Base-by-base conservation (phyloP, 2,797 vertebrate genomes). In the Clarias fuscus region DNA sequence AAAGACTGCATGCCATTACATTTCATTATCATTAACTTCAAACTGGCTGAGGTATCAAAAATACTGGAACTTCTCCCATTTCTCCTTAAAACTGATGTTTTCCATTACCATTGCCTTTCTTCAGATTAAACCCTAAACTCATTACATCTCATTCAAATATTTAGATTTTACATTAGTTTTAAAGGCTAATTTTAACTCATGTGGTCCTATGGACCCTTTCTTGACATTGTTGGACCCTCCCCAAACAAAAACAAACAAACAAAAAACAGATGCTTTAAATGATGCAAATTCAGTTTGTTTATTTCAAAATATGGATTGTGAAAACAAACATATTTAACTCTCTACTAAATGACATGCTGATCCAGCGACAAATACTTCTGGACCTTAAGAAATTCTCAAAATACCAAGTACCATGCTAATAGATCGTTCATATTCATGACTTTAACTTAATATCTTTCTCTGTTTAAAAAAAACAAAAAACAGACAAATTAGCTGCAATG, bases 211-310 rank as follows among this genome's bases (percentile, higher is more conserved):
- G 22, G 15, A 7, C 17, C 48, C 11, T 53, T 68, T 76, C 3
- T 58, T 76, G n/a, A 58, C 7, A 48, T 30, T 76, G 53, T 30
- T 27, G 22, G 15, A 7, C 17, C 48, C 11, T 53, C 48, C 11
- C 48, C 22, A 37, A 30, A 76, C 24, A 56, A 43, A 37, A 37
- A 37, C 37, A 37, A 37, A 37, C 37, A 37, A 37, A 37, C 33
- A 33, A 33, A 33, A 53, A 20, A 48, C 1, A 2, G 15, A 8
- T 11, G 40, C 30, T 67, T 65, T 53, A 81, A 81, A 27, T 5
- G 14, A 20, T 6, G 15, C 4, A 61, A 73, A 75, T 30, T 37
- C 37, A 13, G n/a, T 81, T 85, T 71, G 72, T 85, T 82, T 65
- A 2, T 11, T n/a, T 56, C 40, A 61, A 37, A 56, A 84, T 43